Percentiles rank a stretch among this genome's conserved stretches.
These are phyloP conservation scores for Pseudomugil tenellus DNA, from an alignment of 2,797 vertebrate species.

Conservation along the genomic window DNA sequence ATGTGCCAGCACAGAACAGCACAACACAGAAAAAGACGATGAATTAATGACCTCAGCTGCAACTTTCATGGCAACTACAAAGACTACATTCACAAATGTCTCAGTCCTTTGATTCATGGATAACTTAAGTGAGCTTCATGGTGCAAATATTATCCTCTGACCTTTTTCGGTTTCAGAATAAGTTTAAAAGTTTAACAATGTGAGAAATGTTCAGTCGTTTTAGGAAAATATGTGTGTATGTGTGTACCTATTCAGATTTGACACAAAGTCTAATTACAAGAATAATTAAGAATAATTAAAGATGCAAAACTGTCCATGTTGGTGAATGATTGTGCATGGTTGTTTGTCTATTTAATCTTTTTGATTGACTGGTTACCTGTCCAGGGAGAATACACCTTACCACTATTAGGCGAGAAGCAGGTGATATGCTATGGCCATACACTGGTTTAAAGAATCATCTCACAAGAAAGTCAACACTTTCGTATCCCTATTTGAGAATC, in stretches of 20 bases:
- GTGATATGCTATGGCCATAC: too few species aligned
- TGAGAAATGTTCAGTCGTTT: background rate
- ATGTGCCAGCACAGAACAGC: conserved; percentile 11
- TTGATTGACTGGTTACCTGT: too few species aligned
- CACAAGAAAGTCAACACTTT: background rate
- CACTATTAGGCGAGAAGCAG: too few species aligned
- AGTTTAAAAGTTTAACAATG: background rate
- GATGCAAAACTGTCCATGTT: background rate
- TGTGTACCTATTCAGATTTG: background rate
- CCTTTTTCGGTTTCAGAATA: background rate
- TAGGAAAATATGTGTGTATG: background rate
- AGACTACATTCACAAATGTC: conserved; percentile 1
- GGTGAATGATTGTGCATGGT: too few species aligned
- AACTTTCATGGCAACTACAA: background rate
- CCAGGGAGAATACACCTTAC: too few species aligned
- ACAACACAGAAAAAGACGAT: background rate
- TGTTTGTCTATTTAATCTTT: too few species aligned
- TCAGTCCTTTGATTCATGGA: background rate
- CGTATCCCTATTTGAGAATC: background rate
- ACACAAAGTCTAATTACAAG: background rate
- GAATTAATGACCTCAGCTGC: conserved; percentile 4
- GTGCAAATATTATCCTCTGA: background rate
- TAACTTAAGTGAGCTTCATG: background rate
- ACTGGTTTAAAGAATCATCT: background rate
- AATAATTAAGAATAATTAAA: background rate